Evolutionary conservation across 2,113 vertebrate species (phyloP).

Genomic region (Leucopternis melanops): DNA sequence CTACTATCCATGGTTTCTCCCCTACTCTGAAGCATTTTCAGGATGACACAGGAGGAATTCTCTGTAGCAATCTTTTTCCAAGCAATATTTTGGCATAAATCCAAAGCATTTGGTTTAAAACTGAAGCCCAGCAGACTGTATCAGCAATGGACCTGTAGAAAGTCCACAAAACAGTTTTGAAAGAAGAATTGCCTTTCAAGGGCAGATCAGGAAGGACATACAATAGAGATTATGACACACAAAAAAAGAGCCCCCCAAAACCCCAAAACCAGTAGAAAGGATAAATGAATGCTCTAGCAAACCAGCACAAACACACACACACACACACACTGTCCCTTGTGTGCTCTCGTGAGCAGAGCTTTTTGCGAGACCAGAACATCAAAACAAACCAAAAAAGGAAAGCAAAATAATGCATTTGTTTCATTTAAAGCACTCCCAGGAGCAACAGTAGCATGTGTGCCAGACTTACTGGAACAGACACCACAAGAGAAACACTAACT

Average conservation of each 20-base stretch:
- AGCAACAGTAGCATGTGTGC: not conserved
- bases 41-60: not conserved
- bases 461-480: not conserved
- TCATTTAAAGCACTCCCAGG: not conserved
- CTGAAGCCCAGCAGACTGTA: not conserved
- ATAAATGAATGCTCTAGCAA: not conserved
- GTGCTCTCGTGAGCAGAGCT: not conserved
- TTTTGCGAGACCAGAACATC: not conserved
- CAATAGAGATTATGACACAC: not conserved
- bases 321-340: not conserved
- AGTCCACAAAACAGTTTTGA: not conserved
- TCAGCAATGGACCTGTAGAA: not conserved
- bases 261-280: not conserved
- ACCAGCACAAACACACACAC: not conserved
- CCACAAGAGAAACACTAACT: not conserved
- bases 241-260: not conserved
- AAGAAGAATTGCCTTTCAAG: not conserved
- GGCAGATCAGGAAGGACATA: not conserved
- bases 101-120: not conserved
- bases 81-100: not conserved
- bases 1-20: not conserved
- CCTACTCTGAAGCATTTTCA: not conserved
- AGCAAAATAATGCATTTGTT: not conserved
- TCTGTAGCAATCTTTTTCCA: not conserved
- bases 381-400: not conserved